Evolutionary conservation across 2,888 invertebrate species (phyloP).

Genomic region (Leptinotarsa peninsularis): DNA sequence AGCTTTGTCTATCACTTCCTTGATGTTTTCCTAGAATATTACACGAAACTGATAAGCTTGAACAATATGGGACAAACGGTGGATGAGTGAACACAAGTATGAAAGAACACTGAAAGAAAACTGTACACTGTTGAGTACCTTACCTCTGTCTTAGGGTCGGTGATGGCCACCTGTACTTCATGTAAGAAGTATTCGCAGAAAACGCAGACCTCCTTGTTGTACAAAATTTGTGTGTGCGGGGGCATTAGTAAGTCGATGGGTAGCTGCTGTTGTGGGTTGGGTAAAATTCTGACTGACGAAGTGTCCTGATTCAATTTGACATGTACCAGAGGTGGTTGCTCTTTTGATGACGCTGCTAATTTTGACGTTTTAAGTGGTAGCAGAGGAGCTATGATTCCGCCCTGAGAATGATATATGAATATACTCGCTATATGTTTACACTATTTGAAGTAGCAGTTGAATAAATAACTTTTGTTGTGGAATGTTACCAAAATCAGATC

Average conservation of each 20-base stretch:
- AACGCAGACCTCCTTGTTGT: conserved; percentile 73
- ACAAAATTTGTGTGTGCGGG: conserved; percentile 58
- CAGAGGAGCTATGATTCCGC: conserved; percentile 36
- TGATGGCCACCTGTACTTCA: conserved; percentile 80
- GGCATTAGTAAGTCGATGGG: conserved; percentile 69
- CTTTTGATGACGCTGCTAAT: conserved; percentile 22
- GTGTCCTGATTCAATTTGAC: conserved; percentile 28
- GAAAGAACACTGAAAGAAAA: too few species aligned
- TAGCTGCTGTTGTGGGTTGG: conserved; percentile 59
- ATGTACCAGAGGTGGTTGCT: conserved; percentile 29
- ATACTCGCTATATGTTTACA: neutral
- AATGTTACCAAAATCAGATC: too few species aligned
- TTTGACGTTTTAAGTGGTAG: conserved; percentile 35
- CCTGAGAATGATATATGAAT: conserved; percentile 23
- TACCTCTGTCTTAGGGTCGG: conserved; percentile 75
- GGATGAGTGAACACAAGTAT: too few species aligned
- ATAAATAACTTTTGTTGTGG: too few species aligned
- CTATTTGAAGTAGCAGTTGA: too few species aligned
- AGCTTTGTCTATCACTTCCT: conserved; percentile 74
- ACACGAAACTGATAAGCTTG: neutral
- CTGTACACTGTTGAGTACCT: neutral
- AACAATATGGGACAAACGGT: too few species aligned
- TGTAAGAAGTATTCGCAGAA: conserved; percentile 88
- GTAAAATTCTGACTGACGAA: conserved; percentile 22
- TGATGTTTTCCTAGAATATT: conserved; percentile 74